Conservation (phyloP, 2,113 vertebrate species). For the Rattus rattus region DNA sequence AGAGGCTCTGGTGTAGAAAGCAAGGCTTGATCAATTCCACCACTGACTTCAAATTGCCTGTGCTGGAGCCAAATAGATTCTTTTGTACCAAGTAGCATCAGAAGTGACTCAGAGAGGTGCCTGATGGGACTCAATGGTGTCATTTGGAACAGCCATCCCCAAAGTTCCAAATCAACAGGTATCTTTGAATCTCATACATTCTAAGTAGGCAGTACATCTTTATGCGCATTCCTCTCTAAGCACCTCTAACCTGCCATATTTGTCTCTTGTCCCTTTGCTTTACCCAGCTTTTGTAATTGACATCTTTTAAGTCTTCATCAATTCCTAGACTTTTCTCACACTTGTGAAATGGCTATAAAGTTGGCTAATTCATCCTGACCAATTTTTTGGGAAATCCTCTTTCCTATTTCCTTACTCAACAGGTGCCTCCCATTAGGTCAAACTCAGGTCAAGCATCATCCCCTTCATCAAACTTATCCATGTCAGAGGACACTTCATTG, state of each 20-base stretch:
- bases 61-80: not conserved
- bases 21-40: not conserved
- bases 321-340: not conserved
- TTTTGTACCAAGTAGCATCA: not conserved
- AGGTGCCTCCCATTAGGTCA: not conserved
- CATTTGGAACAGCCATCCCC: not conserved
- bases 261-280: not conserved
- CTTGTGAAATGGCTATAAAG: not conserved
- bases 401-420: not conserved
- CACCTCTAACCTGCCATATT: not conserved
- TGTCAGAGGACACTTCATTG: not conserved
- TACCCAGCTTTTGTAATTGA: not conserved
- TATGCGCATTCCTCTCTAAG: not conserved
- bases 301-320: not conserved
- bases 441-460: not conserved
- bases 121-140: not conserved
- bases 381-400: not conserved
- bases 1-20: not conserved
- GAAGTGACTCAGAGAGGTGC: not conserved
- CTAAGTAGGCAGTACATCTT: not conserved
- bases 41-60: not conserved
- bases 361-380: not conserved
- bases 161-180: not conserved
- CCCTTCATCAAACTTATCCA: not conserved
- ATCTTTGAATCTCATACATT: not conserved